These are phyloP conservation scores for Antitype chi DNA, from an alignment of 2,888 invertebrate species.

Conservation along the genomic window DNA sequence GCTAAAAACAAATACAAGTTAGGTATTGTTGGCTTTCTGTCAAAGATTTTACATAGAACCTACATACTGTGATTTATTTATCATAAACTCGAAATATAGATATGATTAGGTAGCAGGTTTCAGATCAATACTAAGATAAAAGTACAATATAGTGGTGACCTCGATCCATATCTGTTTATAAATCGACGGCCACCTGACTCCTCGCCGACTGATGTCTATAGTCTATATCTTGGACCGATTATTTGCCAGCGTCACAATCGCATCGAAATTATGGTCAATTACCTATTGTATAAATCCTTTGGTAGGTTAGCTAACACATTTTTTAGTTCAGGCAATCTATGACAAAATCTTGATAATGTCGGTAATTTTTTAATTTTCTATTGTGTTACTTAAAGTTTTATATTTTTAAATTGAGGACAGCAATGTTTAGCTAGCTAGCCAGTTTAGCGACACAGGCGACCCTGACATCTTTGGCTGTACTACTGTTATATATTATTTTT, in stretches of 20 bases:
- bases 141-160: conserved; percentile 33
- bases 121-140: conserved; percentile 27
- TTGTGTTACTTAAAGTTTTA: not conserved
- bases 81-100: conserved; percentile 14
- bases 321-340: not conserved
- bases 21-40: not conserved
- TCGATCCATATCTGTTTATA: conserved; percentile 51
- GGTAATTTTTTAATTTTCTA: no score
- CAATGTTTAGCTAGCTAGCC: not conserved
- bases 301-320: not conserved
- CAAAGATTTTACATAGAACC: conserved; percentile 2
- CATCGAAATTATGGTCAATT: not conserved
- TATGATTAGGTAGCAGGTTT: conserved; percentile 22
- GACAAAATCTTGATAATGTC: not conserved
- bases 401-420: not conserved
- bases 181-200: conserved; percentile 44
- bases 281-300: not conserved
- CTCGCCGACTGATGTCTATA: conserved; percentile 19
- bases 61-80: conserved; percentile 14
- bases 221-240: conserved; percentile 16
- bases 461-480: not conserved
- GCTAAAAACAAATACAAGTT: not conserved
- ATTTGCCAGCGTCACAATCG: conserved; percentile 6
- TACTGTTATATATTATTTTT: not conserved
- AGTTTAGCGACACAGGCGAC: not conserved